phyloP scores from a whole-genome alignment of 2,888 invertebrate genomes.

The Dicycla oo region DNA sequence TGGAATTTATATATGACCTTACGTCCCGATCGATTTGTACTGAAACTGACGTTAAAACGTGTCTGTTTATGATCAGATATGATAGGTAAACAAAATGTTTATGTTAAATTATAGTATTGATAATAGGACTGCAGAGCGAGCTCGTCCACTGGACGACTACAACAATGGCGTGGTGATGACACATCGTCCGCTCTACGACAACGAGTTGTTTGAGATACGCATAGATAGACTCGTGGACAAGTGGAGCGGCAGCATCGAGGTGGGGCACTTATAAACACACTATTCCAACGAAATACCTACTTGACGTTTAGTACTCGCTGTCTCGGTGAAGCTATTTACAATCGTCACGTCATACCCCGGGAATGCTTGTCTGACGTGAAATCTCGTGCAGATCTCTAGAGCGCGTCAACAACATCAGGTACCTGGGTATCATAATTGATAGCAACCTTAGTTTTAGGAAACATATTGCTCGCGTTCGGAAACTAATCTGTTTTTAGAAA shows the following conservation, averaged over 20 bases:
- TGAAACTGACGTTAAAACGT: slow-evolving; percentile 1
- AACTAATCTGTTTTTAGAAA: neutral
- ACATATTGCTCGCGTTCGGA: neutral
- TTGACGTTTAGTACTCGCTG: neutral
- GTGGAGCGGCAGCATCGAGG: slow-evolving; percentile 98
- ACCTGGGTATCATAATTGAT: neutral
- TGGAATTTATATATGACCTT: slow-evolving; percentile 21
- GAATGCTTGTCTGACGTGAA: neutral
- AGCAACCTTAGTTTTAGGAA: neutral
- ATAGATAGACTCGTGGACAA: slow-evolving; percentile 98
- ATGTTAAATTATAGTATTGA: slow-evolving; percentile 15
- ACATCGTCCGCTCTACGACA: slow-evolving; percentile 95
- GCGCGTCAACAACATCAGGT: neutral
- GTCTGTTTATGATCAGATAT: slow-evolving; percentile 20
- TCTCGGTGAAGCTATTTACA: neutral
- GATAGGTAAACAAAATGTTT: slow-evolving; percentile 1
- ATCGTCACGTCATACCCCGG: neutral
- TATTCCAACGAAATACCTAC: neutral
- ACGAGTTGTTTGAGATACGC: slow-evolving; percentile 98
- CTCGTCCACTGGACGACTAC: slow-evolving; percentile 97
- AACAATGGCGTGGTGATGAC: slow-evolving; percentile 99
- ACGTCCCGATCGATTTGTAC: slow-evolving; percentile 14
- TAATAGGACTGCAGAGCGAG: slow-evolving; percentile 94
- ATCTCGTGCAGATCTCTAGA: neutral
- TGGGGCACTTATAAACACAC: slow-evolving; percentile 59